Conservation (phyloP, 2,797 vertebrate genomes). For the Lacerta viridis region DNA sequence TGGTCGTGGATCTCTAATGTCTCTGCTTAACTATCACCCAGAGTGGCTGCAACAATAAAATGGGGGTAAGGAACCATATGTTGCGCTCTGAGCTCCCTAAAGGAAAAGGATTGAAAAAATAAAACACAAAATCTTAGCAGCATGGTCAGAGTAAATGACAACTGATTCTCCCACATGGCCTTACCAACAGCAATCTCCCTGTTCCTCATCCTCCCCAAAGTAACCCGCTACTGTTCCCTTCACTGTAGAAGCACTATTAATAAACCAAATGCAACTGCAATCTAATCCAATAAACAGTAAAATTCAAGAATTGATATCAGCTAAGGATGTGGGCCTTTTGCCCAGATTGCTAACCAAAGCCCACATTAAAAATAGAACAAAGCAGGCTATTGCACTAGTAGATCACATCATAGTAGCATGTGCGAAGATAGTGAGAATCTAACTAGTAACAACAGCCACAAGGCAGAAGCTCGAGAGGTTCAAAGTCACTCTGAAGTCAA, state of each 20-base stretch:
- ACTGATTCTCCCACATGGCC: background rate
- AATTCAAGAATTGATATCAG: background rate
- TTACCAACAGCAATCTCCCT: background rate
- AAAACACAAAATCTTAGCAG: background rate
- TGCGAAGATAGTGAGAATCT: background rate
- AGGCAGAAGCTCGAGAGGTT: background rate
- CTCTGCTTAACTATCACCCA: background rate
- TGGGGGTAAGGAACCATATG: no score
- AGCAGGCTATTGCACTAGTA: background rate
- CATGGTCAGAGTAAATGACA: background rate
- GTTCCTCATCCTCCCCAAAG: background rate
- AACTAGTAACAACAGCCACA: background rate
- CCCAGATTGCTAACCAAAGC: background rate
- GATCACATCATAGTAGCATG: background rate
- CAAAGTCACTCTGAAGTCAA: background rate
- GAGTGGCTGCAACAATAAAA: background rate
- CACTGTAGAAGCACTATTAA: background rate
- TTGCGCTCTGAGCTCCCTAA: background rate
- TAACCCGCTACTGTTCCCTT: background rate
- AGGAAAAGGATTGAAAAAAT: background rate
- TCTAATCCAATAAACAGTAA: background rate
- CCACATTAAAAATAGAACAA: slow-evolving; percentile 1
- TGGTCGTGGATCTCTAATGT: background rate
- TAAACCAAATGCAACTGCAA: slow-evolving; percentile 6
- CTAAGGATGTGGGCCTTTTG: background rate